phyloP scores from a whole-genome alignment of 2,888 invertebrate species.

The Diaprepes abbreviatus region DNA sequence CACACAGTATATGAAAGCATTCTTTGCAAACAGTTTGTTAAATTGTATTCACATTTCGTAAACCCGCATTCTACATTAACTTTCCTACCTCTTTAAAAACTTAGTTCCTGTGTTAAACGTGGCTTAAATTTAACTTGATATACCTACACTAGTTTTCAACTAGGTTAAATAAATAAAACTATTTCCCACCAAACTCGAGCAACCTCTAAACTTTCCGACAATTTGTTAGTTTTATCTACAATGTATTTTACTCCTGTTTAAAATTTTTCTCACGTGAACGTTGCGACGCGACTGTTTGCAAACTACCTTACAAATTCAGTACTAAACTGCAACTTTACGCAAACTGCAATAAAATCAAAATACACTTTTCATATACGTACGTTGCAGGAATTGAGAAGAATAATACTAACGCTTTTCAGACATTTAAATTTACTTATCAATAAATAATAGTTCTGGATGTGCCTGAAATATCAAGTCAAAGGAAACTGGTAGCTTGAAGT shows the following conservation, averaged over 20 bases:
- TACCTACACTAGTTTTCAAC: not conserved
- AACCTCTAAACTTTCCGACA: slow-evolving; percentile 13
- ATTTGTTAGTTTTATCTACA: slow-evolving; percentile 21
- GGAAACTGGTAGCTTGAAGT: no score
- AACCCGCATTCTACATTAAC: not conserved
- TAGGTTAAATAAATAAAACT: slow-evolving; percentile 13
- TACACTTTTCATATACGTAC: slow-evolving; percentile 25
- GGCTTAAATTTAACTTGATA: not conserved
- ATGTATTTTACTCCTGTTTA: slow-evolving; percentile 25
- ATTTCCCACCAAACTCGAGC: slow-evolving; percentile 1
- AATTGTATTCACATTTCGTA: no score
- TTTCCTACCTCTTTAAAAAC: no score
- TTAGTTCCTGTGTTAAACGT: not conserved
- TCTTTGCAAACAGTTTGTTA: no score
- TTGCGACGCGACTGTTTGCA: slow-evolving; percentile 35
- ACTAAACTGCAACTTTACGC: slow-evolving; percentile 34
- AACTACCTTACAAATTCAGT: slow-evolving; percentile 43
- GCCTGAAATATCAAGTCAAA: not conserved
- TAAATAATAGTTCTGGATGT: not conserved
- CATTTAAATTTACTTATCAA: not conserved
- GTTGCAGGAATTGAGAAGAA: slow-evolving; percentile 11
- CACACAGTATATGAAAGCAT: no score
- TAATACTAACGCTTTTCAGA: not conserved
- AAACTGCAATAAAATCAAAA: slow-evolving; percentile 46
- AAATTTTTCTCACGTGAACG: slow-evolving; percentile 35